Conservation (phyloP, 2,113 vertebrate species). For the Oreochromis niloticus region DNA sequence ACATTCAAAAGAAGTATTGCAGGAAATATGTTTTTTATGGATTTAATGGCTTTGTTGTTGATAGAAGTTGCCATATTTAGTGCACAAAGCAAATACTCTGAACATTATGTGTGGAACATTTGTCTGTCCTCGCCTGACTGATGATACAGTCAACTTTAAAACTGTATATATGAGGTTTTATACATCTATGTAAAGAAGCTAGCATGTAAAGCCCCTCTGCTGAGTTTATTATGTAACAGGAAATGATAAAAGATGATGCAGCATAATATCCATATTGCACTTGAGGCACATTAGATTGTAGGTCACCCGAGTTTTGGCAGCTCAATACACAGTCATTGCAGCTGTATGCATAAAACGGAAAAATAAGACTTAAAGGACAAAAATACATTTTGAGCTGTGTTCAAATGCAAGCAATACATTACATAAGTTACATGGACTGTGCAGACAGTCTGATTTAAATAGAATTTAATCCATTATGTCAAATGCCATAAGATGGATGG, state of each 20-base stretch:
- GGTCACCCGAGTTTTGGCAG: not conserved
- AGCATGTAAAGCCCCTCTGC: not conserved
- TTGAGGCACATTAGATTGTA: not conserved
- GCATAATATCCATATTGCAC: not conserved
- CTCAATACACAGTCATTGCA: not conserved
- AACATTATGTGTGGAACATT: not conserved
- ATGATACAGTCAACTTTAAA: not conserved
- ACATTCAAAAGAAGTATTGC: not conserved
- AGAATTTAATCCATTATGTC: not conserved
- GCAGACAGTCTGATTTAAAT: not conserved
- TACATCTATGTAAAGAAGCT: rapidly evolving
- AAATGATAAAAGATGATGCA: not conserved
- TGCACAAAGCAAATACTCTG: not conserved
- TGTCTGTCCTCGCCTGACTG: not conserved
- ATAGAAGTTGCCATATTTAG: not conserved
- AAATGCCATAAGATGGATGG: not conserved
- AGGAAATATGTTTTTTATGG: not conserved
- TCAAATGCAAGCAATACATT: not conserved
- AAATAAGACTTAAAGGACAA: not conserved
- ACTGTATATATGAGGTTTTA: not conserved
- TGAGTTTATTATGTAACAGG: not conserved
- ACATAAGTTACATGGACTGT: not conserved
- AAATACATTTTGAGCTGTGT: not conserved
- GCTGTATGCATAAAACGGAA: not conserved
- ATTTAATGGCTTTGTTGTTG: not conserved